Conservation (phyloP, 2,797 vertebrate genomes). For the Mergus octosetaceus region DNA sequence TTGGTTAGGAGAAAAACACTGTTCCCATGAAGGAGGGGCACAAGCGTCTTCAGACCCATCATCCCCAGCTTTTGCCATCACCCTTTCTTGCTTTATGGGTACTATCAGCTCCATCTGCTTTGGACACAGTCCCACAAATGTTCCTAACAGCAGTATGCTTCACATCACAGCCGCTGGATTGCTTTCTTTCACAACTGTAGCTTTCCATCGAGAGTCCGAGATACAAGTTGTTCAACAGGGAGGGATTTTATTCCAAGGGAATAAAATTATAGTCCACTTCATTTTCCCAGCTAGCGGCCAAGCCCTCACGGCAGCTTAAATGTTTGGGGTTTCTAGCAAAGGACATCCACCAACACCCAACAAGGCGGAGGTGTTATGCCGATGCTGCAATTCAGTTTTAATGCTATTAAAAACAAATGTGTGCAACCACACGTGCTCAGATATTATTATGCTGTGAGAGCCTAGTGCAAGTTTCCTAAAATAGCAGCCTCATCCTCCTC, state of each 20-base stretch:
- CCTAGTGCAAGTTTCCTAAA: constrained; percentile 13
- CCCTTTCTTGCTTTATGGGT: background rate
- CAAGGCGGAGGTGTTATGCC: background rate
- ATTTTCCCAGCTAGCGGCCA: background rate
- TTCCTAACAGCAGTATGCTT: background rate
- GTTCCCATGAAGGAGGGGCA: background rate
- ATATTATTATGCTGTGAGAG: background rate
- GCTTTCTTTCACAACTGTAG: background rate
- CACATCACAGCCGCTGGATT: fast-evolving
- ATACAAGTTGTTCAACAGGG: background rate
- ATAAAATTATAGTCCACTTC: background rate
- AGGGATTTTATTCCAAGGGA: background rate
- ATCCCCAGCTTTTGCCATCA: fast-evolving
- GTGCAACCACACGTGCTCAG: background rate
- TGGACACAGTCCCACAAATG: background rate
- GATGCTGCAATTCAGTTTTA: background rate
- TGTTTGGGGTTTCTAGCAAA: background rate
- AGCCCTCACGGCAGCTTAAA: background rate
- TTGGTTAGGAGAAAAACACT: background rate
- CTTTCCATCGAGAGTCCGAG: background rate
- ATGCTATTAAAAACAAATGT: background rate
- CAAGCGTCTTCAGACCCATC: background rate
- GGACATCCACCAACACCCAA: background rate
- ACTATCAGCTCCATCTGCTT: background rate
- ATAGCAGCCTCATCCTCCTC: constrained; percentile 38